phyloP scores from a whole-genome alignment of 2,113 vertebrate species.

The Muscicapa adusta region DNA sequence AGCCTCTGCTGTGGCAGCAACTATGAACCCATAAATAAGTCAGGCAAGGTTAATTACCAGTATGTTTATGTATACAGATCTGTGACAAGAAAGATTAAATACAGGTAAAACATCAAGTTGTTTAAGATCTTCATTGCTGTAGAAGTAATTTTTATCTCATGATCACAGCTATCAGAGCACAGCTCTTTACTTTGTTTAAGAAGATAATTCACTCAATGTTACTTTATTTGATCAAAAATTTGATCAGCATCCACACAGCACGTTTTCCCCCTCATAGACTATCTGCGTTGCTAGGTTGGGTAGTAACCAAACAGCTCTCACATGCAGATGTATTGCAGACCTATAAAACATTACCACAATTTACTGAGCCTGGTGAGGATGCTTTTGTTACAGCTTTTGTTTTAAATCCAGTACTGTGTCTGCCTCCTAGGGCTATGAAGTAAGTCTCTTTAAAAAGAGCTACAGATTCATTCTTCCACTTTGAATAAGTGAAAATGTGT shows the following conservation, averaged over 20 bases:
- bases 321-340: background rate
- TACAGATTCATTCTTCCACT: slow-evolving; percentile 64
- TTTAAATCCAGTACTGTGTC: slow-evolving; percentile 56
- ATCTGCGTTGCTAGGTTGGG: background rate
- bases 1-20: background rate
- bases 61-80: background rate
- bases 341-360: slow-evolving; percentile 9
- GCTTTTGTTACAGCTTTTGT: slow-evolving; percentile 52
- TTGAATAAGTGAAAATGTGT: slow-evolving; percentile 66
- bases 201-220: background rate
- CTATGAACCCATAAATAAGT: background rate
- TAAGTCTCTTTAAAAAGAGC: slow-evolving; percentile 31
- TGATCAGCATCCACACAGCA: background rate
- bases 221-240: slow-evolving; percentile 1
- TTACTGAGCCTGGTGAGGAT: slow-evolving; percentile 3
- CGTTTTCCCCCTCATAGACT: background rate
- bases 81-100: background rate
- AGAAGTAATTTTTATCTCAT: background rate
- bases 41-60: background rate
- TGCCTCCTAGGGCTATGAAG: slow-evolving; percentile 28
- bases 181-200: background rate
- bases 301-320: background rate
- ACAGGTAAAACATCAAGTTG: background rate
- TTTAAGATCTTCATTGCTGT: background rate
- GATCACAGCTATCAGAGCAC: background rate